Conservation (phyloP, 2,113 vertebrate species). For the Neomonachus schauinslandi region DNA sequence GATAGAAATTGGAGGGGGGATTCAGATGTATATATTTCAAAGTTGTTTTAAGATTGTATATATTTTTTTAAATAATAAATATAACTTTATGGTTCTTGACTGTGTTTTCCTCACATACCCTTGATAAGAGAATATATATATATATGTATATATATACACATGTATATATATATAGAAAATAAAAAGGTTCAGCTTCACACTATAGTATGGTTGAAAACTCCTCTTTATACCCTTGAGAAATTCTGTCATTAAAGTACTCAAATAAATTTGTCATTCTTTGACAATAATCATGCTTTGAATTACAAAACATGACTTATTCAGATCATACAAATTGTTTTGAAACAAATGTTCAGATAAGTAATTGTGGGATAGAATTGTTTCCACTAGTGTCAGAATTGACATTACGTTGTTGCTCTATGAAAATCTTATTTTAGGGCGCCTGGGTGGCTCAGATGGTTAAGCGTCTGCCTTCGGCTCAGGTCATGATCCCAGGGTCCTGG, state of each 20-base stretch:
- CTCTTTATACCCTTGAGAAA: not conserved
- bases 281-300: not conserved
- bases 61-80: not conserved
- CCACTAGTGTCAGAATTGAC: not conserved
- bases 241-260: not conserved
- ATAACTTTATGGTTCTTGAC: not conserved
- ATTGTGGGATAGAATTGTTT: not conserved
- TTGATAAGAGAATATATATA: not conserved
- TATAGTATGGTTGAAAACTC: not conserved
- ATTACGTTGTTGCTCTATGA: not conserved
- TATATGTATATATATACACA: too few species aligned
- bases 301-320: not conserved
- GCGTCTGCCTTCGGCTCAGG: too few species aligned
- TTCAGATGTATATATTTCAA: not conserved
- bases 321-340: not conserved
- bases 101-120: not conserved
- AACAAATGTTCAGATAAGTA: conserved; percentile 4
- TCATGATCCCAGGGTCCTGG: too few species aligned
- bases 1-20: not conserved
- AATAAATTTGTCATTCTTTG: not conserved
- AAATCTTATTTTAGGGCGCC: not conserved
- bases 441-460: too few species aligned
- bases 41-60: not conserved
- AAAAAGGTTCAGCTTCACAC: not conserved
- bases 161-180: not conserved